Conservation (phyloP, 2,113 vertebrate species). For the Solenodon paradoxus region DNA sequence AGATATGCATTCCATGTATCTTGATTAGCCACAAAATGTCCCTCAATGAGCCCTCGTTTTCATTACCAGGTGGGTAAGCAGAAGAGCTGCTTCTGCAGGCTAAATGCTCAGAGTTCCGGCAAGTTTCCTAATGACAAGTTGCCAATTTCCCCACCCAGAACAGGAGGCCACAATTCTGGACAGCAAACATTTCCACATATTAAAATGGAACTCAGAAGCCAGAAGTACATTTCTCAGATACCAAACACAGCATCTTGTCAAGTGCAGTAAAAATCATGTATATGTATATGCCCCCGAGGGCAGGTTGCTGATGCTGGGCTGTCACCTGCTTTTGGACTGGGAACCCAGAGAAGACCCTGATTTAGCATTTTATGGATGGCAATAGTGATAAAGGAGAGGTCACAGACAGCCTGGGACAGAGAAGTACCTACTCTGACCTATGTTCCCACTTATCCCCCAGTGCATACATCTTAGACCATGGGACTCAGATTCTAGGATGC, state of each 20-base stretch:
- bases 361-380: neutral
- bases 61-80: neutral
- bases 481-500: neutral
- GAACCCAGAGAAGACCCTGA: neutral
- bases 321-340: neutral
- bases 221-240: conserved; percentile 25
- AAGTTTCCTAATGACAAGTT: neutral
- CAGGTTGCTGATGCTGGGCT: neutral
- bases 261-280: conserved; percentile 56
- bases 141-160: neutral
- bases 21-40: neutral
- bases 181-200: neutral
- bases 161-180: neutral
- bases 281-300: conserved; percentile 48
- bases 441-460: neutral
- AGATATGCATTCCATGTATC: neutral
- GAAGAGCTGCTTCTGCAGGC: neutral
- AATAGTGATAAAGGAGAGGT: neutral
- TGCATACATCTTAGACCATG: neutral
- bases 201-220: conserved; percentile 52
- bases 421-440: neutral
- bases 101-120: neutral
- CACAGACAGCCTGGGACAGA: neutral
- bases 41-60: neutral
- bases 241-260: conserved; percentile 40